Conservation (phyloP, 1,140 invertebrate genomes). For the Drosophila lini region DNA sequence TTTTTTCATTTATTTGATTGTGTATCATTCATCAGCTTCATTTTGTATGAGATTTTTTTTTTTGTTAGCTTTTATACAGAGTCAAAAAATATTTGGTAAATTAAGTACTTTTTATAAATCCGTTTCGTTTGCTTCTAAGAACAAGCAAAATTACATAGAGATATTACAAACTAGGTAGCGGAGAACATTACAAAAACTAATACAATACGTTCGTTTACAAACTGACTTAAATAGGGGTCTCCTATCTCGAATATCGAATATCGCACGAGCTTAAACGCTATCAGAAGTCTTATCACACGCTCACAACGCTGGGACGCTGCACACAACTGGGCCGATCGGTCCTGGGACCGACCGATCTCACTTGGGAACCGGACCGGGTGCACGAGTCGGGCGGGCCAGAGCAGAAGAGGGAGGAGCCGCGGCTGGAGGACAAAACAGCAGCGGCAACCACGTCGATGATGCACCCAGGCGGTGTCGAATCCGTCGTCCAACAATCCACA, state of each 20-base stretch:
- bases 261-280: conserved; percentile 71
- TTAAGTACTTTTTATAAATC: conserved; percentile 83
- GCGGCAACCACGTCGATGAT: conserved; percentile 72
- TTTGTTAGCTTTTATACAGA: conserved; percentile 68
- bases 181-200: conserved; percentile 74
- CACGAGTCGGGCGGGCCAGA: conserved; percentile 78
- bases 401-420: conserved; percentile 77
- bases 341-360: conserved; percentile 6
- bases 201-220: conserved; percentile 79
- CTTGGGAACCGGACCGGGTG: conserved; percentile 67
- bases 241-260: conserved; percentile 50
- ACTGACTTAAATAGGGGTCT: conserved; percentile 76
- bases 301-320: conserved; percentile 57
- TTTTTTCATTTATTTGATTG: conserved; percentile 47
- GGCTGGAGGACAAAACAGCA: conserved; percentile 80
- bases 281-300: conserved; percentile 80
- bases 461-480: conserved; percentile 63
- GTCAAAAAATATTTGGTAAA: conserved; percentile 79
- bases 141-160: conserved; percentile 62
- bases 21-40: conserved; percentile 72
- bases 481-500: conserved; percentile 46
- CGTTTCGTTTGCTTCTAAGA: conserved; percentile 69
- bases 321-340: conserved; percentile 33
- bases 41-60: conserved; percentile 53
- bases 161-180: conserved; percentile 71